phyloP scores from a whole-genome alignment of 1,140 invertebrate species.

The Daktulosphaira vitifoliae region DNA sequence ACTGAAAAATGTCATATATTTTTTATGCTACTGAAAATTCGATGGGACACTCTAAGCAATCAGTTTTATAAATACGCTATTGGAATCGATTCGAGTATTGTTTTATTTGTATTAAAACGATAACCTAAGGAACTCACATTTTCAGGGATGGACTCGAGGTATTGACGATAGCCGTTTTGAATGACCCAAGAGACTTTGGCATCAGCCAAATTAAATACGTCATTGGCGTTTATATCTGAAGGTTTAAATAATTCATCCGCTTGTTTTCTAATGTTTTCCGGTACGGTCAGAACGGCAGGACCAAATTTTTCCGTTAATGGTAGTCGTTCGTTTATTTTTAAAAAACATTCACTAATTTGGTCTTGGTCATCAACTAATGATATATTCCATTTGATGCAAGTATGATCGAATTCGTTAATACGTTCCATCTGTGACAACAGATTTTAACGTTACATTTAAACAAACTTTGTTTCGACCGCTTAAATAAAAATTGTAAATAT shows the following conservation, averaged over 20 bases:
- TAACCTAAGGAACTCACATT: no score
- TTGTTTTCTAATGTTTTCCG: conserved; percentile 12
- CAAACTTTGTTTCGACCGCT: no score
- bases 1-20: no score
- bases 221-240: not conserved
- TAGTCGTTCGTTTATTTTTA: not conserved
- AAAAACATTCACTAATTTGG: not conserved
- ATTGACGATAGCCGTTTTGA: not conserved
- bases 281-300: not conserved
- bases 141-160: not conserved
- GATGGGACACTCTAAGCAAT: no score
- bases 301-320: not conserved
- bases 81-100: no score
- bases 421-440: no score
- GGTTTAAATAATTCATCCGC: conserved; percentile 14
- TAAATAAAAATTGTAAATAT: no score
- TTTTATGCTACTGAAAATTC: no score
- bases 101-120: no score
- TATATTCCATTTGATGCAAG: conserved; percentile 14
- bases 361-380: conserved; percentile 29
- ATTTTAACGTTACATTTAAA: no score
- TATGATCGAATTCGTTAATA: conserved; percentile 36
- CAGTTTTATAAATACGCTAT: no score
- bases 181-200: conserved; percentile 6
- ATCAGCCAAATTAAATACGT: not conserved